A percentile compares a stretch with the other conserved stretches of the same genome.
phyloP scores from a whole-genome alignment of 2,888 invertebrate species.

The Pardosa pseudoannulata region DNA sequence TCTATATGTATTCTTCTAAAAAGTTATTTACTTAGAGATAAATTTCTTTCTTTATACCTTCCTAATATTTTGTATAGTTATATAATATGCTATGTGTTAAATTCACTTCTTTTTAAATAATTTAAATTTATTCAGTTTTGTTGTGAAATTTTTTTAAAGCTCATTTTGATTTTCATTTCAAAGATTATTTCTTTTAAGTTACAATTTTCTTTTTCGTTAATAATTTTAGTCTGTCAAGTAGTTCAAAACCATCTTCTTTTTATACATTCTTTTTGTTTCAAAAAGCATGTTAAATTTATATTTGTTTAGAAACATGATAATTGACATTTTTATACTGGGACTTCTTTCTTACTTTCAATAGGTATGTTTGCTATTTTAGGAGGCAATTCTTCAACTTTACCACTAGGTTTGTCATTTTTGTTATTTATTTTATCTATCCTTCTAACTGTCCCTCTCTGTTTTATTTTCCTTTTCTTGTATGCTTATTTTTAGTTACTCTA shows the following conservation, averaged over 20 bases:
- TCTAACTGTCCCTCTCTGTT: neutral
- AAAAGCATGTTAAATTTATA: neutral
- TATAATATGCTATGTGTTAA: neutral
- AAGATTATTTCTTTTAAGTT: too few species aligned
- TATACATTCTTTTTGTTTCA: neutral
- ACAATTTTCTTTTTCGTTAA: too few species aligned
- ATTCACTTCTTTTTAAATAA: neutral
- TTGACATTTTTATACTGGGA: constrained; percentile 25
- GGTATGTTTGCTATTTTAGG: constrained; percentile 61
- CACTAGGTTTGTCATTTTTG: constrained; percentile 66
- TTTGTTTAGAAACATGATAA: neutral
- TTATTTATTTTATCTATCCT: constrained; percentile 31
- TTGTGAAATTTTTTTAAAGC: too few species aligned
- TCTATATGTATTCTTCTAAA: too few species aligned
- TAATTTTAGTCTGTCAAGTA: neutral
- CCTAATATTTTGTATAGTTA: too few species aligned
- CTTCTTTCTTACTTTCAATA: constrained; percentile 55
- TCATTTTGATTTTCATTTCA: too few species aligned
- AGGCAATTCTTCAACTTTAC: constrained; percentile 50
- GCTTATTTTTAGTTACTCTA: too few species aligned
- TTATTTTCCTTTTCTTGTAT: neutral
- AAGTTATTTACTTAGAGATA: too few species aligned
- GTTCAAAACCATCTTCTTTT: neutral
- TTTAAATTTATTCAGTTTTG: neutral
- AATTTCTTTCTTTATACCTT: too few species aligned